These are phyloP conservation scores for Seriola aureovittata DNA, from an alignment of 2,113 vertebrate genomes.

Conservation along the genomic window DNA sequence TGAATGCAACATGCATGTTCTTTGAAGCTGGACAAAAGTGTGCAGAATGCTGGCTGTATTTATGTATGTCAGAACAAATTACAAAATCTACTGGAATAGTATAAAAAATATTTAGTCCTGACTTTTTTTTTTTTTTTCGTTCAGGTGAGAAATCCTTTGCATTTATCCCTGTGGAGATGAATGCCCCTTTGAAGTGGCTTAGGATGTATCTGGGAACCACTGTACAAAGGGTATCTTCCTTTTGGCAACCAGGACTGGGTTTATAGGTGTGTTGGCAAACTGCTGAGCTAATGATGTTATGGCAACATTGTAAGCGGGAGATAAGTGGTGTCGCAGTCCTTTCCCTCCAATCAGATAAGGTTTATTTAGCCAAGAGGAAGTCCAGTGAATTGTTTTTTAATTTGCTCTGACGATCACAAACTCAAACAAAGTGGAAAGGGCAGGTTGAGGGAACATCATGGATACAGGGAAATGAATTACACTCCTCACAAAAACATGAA, in stretches of 20 bases:
- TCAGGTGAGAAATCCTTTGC: background rate
- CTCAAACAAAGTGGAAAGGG: background rate
- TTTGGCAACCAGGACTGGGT: background rate
- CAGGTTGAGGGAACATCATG: background rate
- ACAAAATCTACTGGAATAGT: background rate
- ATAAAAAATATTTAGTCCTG: background rate
- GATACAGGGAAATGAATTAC: background rate
- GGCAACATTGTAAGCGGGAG: conserved; percentile 32
- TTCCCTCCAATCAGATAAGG: background rate
- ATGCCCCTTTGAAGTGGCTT: background rate
- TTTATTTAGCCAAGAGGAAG: conserved; percentile 21
- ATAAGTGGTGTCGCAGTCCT: conserved; percentile 4
- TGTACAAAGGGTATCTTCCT: background rate
- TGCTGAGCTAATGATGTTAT: conserved; percentile 26
- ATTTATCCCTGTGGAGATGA: background rate
- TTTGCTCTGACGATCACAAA: background rate
- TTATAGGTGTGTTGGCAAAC: conserved; percentile 26
- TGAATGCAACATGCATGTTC: background rate
- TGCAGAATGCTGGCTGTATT: too few species aligned
- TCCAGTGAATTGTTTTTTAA: background rate
- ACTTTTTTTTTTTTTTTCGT: background rate
- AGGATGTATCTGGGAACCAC: background rate
- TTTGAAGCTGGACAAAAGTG: background rate
- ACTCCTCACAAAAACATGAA: background rate
- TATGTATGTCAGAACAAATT: background rate